Base-by-base conservation (phyloP, 2,888 invertebrate genomes). In the Acheta domesticus region DNA sequence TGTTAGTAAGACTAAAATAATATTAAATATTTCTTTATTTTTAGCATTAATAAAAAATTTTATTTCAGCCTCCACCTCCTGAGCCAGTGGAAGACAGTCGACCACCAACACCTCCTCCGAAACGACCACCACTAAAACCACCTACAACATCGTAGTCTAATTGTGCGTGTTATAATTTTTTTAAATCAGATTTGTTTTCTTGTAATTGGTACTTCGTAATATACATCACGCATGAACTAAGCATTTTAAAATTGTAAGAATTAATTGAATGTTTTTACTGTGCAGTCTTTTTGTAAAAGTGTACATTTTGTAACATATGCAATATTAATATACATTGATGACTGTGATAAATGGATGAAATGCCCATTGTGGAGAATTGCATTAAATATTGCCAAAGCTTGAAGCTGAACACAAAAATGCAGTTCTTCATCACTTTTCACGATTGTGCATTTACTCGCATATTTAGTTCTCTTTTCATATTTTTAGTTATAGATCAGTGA, bases 31-130 rank as follows among this genome's bases (percentile, higher is more conserved):
- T 36, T 36, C 5, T 36, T 36, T 36, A 36, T 36, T 36, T 36
- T 0, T 36, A 36, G 5, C 36, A 5, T 36, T 36, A 5, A 36
- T 36, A 36, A 36, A 36, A n/a, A 36, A 36, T 75, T 36, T 16
- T 75, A 16, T 23, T 75, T 75, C 81, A 84, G 84, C 84, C 84
- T 2, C 82, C 83, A 36, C 84, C 83, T 19, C 84, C 84, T 14
- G 84, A 84, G 74, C 84, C 84, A 23, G 78, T 83, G 12, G 84
- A 84, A n/a, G 80, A 80, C 23, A 80, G 79, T 48, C 81, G 81
- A 8, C 84, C 84, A 14, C 85, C 85, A 12, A 84, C 84, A 3
- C 85, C 85, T 48, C 85, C 85, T 50, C 84, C 85, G 2, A 85
- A 85, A 80, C 82, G 83, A 75, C 84, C 84, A 2, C 82, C 82